A percentile compares a stretch with the other conserved stretches of the same genome.
These are phyloP conservation scores for Nasalis larvatus DNA, from an alignment of 2,113 vertebrate species.

Conservation along the genomic window DNA sequence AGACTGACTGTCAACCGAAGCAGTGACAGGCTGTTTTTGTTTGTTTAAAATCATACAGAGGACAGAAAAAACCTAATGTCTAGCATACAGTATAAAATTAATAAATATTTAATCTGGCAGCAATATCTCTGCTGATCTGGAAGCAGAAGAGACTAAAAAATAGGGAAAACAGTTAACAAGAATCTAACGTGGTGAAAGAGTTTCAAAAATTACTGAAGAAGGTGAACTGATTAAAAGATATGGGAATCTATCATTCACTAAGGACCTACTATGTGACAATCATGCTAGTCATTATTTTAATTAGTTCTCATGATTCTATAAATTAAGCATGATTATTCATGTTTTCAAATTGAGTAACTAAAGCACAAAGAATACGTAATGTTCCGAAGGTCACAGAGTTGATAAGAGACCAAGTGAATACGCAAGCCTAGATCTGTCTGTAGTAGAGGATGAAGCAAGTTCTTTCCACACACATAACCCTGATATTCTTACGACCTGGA, in stretches of 20 bases:
- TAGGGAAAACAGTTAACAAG: not conserved
- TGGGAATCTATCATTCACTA: not conserved
- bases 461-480: not conserved
- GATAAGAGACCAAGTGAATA: not conserved
- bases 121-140: constrained; percentile 18
- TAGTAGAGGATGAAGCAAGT: not conserved
- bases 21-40: not conserved
- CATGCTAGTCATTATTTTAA: not conserved
- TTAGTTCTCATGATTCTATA: not conserved
- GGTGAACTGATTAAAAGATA: not conserved
- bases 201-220: not conserved
- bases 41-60: constrained; percentile 14
- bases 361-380: not conserved
- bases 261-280: not conserved
- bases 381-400: not conserved
- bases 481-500: not conserved
- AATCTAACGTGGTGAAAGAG: not conserved
- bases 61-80: constrained; percentile 5
- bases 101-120: constrained; percentile 47
- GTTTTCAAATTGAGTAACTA: not conserved
- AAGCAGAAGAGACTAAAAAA: constrained; percentile 26
- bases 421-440: not conserved
- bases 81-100: not conserved
- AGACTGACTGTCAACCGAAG: not conserved
- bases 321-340: not conserved